Base-by-base conservation (phyloP, 2,888 invertebrate genomes). In the Tridacna gigas region DNA sequence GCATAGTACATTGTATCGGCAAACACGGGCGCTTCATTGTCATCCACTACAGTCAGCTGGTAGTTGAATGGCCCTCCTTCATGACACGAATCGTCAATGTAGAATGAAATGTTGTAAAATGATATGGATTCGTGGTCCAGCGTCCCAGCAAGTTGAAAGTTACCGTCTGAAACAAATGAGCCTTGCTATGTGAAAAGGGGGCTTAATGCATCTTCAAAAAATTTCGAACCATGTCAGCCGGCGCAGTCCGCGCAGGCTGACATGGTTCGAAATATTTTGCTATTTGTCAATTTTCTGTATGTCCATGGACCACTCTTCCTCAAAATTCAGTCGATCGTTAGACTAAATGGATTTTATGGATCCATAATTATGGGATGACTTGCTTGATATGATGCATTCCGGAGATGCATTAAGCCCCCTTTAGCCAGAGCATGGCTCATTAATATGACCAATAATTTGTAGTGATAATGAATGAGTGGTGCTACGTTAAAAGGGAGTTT, bases 1-100 rank as follows among this genome's bases (percentile, higher is more conserved):
- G 84, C 79, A 25, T 83, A 77, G 71, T 88, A 84, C 65, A 84
- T 77, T 3, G 75, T 66, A 26, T 78, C 67, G 7, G 67, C 48
- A 75, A 89, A 90, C 3, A 73, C 48, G 0, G 89, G 89, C 12
- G 89, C 60, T 61, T 90, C 90, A 63, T 89, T 89, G 22, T 81
- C 84, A 56, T 90, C 77, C 7, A 73, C 65, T 2, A 90, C 88
- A 15, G 87, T 82, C 22, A 90, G 65, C 0, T 78, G 71, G 25
- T 86, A 86, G 3, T 83, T 45, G 28, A 81, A 85, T 13, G 84
- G 79, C 5, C 83, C 83, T 0, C 83, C 83, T 11, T 74, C 78
- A 28, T 79, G 77, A 3, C 66, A 79, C 0, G 83, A 79, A 63
- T 89, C 89, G 25, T 76, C 56, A n/a, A 88, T 78, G 20, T 79